phyloP scores from a whole-genome alignment of 1,140 invertebrate genomes.

The Apis dorsata region DNA sequence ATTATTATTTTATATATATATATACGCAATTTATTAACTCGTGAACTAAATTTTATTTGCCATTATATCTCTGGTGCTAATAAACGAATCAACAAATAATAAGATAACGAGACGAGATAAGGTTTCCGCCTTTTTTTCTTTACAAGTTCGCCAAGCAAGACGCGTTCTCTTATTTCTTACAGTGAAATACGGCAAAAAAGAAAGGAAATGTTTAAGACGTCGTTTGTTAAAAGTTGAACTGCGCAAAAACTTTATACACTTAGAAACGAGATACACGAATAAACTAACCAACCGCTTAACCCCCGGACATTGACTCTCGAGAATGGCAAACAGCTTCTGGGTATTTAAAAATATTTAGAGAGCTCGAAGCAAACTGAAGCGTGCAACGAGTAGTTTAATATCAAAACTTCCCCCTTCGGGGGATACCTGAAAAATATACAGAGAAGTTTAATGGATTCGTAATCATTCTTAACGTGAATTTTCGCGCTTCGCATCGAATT shows the following conservation, averaged over 20 bases:
- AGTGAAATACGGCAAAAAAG: background rate
- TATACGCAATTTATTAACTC: too few relatives aligned
- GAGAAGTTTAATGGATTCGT: too few relatives aligned
- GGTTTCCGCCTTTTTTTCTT: too few relatives aligned
- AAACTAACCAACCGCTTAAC: constrained; percentile 37
- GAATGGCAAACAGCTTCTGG: constrained; percentile 44
- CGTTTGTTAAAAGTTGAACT: constrained; percentile 24
- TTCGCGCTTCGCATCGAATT: too few relatives aligned
- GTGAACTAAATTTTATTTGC: too few relatives aligned
- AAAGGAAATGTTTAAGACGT: background rate
- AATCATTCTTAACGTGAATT: too few relatives aligned
- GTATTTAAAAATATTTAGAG: constrained; percentile 53
- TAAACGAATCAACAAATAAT: too few relatives aligned
- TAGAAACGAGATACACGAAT: background rate
- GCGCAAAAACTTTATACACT: constrained; percentile 12
- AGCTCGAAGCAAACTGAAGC: background rate
- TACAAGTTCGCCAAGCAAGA: too few relatives aligned
- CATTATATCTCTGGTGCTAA: too few relatives aligned
- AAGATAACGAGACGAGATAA: too few relatives aligned
- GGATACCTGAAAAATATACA: background rate
- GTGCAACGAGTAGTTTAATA: constrained; percentile 24
- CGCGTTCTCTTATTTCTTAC: background rate
- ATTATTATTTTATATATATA: too few relatives aligned
- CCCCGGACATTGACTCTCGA: background rate
- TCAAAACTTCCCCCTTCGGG: constrained; percentile 21